A percentile compares a stretch with the other conserved stretches of the same genome.
Conservation (phyloP, 2,113 vertebrate species). For the Phoenicopterus ruber region DNA sequence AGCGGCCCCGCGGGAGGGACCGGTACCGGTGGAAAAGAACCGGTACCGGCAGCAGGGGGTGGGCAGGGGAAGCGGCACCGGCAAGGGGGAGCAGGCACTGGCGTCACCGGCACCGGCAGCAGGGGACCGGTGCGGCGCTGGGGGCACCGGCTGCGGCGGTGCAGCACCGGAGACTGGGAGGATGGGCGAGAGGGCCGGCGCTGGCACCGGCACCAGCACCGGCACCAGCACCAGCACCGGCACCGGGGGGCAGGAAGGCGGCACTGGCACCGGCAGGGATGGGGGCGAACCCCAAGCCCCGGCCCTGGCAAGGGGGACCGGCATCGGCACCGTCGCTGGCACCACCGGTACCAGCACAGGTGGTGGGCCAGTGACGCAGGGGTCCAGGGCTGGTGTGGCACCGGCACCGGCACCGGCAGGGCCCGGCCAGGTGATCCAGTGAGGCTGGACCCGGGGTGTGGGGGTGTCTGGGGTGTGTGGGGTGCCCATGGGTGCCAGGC, state of each 20-base stretch:
- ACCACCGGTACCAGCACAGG: accelerated
- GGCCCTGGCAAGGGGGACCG: not conserved
- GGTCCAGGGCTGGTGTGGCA: not conserved
- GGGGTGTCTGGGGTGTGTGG: accelerated
- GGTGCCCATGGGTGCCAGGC: not conserved
- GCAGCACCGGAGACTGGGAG: not conserved
- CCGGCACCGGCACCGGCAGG: not conserved
- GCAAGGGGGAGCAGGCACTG: not conserved
- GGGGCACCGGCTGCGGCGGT: not conserved
- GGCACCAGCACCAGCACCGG: too few species aligned
- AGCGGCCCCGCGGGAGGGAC: not conserved
- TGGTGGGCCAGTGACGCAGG: too few species aligned
- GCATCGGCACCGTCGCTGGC: not conserved
- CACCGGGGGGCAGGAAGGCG: not conserved
- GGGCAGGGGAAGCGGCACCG: not conserved
- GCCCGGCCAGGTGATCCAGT: accelerated
- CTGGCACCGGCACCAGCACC: too few species aligned
- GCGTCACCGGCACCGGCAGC: not conserved
- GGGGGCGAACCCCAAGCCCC: not conserved
- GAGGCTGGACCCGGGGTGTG: not conserved
- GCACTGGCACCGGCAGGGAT: not conserved
- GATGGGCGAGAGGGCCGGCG: not conserved
- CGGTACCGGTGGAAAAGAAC: not conserved
- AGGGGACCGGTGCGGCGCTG: not conserved
- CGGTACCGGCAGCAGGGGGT: not conserved